Base-by-base conservation (phyloP, 2,888 invertebrate species). In the Bursaphelenchus okinawaensis region DNA sequence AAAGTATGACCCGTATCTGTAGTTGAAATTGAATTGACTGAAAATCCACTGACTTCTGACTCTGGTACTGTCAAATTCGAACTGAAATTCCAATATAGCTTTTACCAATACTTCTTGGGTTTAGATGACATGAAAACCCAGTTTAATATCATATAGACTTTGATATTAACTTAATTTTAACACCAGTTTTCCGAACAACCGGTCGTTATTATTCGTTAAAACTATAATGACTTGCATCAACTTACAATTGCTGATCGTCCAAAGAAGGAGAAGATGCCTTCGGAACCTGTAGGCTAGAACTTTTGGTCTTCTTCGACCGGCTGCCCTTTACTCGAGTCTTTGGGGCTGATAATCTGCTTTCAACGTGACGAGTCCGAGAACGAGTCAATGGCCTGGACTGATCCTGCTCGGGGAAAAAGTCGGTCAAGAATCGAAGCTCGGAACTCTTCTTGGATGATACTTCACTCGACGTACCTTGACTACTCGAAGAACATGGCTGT, bases 331-430 rank as follows among this genome's bases (percentile, higher is more conserved):
- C 40, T 16, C 40, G 40, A 40, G 40, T 16, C 6, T 40, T 40
- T 40, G 40, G n/a, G n/a, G 40, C n/a, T n/a, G 40, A 40, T 16
- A n/a, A n/a, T 40, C 40, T 12, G n/a, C 12, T 40, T 16, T 40
- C 40, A 1, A 40, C 40, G 40, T 40, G 12, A 16, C 40, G 12
- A 40, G 40, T 40, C 27, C 56, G 26, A n/a, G 60, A 59, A 8
- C 60, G 8, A 8, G 60, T 59, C 28, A 50, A 51, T 9, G 50
- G 52, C n/a, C 51, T 50, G 22, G 52, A 22, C 28, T 50, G 24
- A 27, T 50, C 52, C 19, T 73, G 72, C 51, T 74, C 68, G 9
- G 73, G 74, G 52, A 74, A 74, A 55, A 66, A 70, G 59, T 75
- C 72, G 7, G 67, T 74, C 40, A 75, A 58, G 63, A 70, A 60